Percentiles rank a stretch among this genome's conserved stretches.
Evolutionary conservation across 2,888 invertebrate genomes (phyloP).

Genomic region (Oxytorus armatus): DNA sequence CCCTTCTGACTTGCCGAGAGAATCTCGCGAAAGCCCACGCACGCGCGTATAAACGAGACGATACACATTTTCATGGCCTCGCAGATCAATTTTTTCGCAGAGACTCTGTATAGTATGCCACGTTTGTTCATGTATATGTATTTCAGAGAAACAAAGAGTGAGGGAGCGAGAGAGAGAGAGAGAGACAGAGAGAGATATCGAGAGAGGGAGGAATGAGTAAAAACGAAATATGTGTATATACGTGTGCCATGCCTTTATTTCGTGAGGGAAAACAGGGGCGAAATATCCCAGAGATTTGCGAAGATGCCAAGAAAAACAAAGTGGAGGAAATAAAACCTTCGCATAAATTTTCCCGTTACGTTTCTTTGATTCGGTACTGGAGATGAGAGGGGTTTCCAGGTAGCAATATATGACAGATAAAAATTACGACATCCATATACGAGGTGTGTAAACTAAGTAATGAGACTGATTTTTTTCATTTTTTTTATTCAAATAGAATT

Average conservation of each 20-base stretch:
- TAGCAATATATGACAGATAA: background rate
- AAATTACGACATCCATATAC: background rate
- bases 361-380: constrained; percentile 13
- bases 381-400: background rate
- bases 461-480: no score
- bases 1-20: constrained; percentile 70
- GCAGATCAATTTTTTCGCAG: constrained; percentile 52
- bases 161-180: background rate
- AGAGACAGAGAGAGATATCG: background rate
- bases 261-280: constrained; percentile 9
- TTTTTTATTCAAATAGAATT: background rate
- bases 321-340: constrained; percentile 45
- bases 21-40: constrained; percentile 53
- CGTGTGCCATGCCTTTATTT: background rate
- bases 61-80: constrained; percentile 30
- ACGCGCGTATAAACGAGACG: constrained; percentile 42
- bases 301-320: constrained; percentile 50
- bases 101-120: constrained; percentile 19
- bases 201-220: background rate
- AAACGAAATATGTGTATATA: background rate
- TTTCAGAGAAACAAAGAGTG: constrained; percentile 15
- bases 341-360: constrained; percentile 48
- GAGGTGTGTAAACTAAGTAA: no score
- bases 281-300: constrained; percentile 50
- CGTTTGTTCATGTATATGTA: background rate